These are phyloP conservation scores for Chouioia cunea DNA, from an alignment of 2,888 invertebrate genomes.

Conservation along the genomic window DNA sequence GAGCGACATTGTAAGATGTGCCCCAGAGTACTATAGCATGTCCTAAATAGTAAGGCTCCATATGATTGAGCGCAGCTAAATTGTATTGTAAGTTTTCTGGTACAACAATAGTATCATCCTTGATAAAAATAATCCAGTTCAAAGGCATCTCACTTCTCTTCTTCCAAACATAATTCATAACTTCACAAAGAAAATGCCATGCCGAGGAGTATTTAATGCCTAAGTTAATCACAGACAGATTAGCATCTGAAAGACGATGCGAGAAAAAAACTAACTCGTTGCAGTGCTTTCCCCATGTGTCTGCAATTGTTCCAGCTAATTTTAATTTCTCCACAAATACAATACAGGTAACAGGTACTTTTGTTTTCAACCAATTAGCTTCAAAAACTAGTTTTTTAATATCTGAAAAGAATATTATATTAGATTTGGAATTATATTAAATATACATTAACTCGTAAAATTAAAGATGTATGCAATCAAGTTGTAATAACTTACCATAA, in stretches of 20 bases:
- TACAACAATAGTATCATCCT: conserved; percentile 72
- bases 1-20: conserved; percentile 71
- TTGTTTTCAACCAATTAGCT: conserved; percentile 59
- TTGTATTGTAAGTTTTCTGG: conserved; percentile 72
- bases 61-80: conserved; percentile 68
- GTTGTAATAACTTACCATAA: conserved; percentile 9
- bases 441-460: not conserved
- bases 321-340: conserved; percentile 68
- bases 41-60: conserved; percentile 71
- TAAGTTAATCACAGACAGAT: conserved; percentile 57
- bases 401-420: conserved; percentile 5
- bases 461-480: not conserved
- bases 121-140: conserved; percentile 72
- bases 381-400: conserved; percentile 50
- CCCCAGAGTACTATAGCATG: conserved; percentile 72
- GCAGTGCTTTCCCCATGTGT: conserved; percentile 68
- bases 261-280: conserved; percentile 64
- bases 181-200: conserved; percentile 69
- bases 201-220: conserved; percentile 63
- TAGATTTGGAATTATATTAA: not conserved
- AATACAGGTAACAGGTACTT: conserved; percentile 68
- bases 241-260: conserved; percentile 51
- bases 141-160: conserved; percentile 47
- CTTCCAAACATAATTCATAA: conserved; percentile 63
- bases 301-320: conserved; percentile 64